These are phyloP conservation scores for Eilema caniola DNA, from an alignment of 2,888 invertebrate species.

Conservation along the genomic window DNA sequence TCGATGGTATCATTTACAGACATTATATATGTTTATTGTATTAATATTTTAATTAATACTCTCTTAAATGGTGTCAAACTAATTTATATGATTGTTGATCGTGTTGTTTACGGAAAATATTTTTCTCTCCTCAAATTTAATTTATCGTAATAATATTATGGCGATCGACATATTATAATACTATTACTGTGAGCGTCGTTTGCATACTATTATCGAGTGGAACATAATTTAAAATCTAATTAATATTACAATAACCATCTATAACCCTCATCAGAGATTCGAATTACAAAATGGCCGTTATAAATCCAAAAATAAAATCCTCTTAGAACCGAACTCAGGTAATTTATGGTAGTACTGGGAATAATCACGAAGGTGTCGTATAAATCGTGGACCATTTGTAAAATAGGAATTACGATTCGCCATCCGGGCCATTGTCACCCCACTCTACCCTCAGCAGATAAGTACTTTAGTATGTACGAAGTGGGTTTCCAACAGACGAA, in stretches of 20 bases:
- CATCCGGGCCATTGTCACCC: slow-evolving; percentile 73
- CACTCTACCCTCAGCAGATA: slow-evolving; percentile 47
- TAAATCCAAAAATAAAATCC: slow-evolving; percentile 84
- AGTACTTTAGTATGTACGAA: slow-evolving; percentile 42
- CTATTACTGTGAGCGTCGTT: not conserved
- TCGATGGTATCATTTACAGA: slow-evolving; percentile 1
- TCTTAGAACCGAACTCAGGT: slow-evolving; percentile 75
- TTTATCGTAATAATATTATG: not conserved
- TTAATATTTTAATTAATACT: slow-evolving; percentile 2
- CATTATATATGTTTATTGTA: not conserved
- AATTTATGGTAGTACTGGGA: slow-evolving; percentile 82
- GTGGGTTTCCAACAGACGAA: slow-evolving; percentile 31
- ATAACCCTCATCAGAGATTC: slow-evolving; percentile 49
- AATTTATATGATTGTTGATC: not conserved
- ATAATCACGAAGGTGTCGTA: slow-evolving; percentile 85
- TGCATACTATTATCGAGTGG: not conserved
- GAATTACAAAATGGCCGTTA: slow-evolving; percentile 76
- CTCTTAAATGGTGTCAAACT: not conserved
- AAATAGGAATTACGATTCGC: slow-evolving; percentile 83
- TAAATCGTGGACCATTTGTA: slow-evolving; percentile 86
- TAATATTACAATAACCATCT: slow-evolving; percentile 47
- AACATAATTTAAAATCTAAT: slow-evolving; percentile 42
- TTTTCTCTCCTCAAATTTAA: not conserved
- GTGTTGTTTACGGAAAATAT: not conserved
- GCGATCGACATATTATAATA: not conserved